Base-by-base conservation (phyloP, 2,888 invertebrate species). In the Gnatocerus cornutus region DNA sequence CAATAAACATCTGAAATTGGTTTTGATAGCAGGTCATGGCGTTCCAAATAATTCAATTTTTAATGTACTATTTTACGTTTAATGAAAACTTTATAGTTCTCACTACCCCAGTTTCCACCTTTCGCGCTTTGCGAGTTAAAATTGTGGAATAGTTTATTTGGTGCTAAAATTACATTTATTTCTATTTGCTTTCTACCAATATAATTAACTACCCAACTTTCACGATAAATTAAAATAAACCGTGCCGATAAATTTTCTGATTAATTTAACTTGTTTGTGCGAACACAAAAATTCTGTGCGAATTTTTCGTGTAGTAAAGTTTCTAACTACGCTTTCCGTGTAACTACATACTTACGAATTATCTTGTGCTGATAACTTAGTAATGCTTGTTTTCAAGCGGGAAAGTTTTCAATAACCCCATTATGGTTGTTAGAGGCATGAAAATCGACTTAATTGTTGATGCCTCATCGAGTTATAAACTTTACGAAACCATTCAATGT, bases 1-100 rank as follows among this genome's bases (percentile, higher is more conserved):
- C 74, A 62, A 70, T 66, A 66, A 76, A 76, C 74, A 75, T 74
- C 53, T 72, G 71, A 72, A 74, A 74, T 76, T 73, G 73, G 73
- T 75, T 75, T 61, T 53, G 68, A 68, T 55, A 48, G 48, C 53
- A 29, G 21, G 39, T 46, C 56, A 33, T 53, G 46, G 53, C 14
- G 29, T 63, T 63, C 41, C 10, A 27, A 45, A 39, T 63, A 63
- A 63, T 53, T 52, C 43, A 39, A 63, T 53, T 53, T 55, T 64
- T 64, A 43, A 64, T 45, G 33, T 7, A 10, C 41, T 45, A 56
- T 65, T 66, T 30, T 50, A 41, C 9, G 27, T 43, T 21, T 45
- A 48, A 55, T 16, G 30, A 37, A 39, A 27, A 21, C 29, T 64
- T 33, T 33, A 8, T 27, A 41, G 27, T 14, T 56, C 16, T 13